A percentile compares a stretch with the other conserved stretches of the same genome.
phyloP scores from a whole-genome alignment of 2,888 invertebrate genomes.

The Acanthococcus lagerstroemiae region DNA sequence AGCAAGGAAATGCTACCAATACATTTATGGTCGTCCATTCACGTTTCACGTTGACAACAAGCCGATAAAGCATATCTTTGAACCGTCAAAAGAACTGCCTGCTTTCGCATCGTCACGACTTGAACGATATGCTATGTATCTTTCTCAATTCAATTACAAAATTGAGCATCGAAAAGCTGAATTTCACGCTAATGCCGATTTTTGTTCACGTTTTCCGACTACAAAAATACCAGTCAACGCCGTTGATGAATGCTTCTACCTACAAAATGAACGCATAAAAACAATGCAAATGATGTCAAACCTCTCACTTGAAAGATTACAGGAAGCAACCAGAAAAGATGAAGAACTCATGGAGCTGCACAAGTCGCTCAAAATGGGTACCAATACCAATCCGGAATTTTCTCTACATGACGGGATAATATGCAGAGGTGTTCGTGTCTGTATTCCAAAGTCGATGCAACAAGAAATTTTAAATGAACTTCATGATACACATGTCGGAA shows the following conservation, averaged over 20 bases:
- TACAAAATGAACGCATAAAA: not conserved
- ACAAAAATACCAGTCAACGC: not conserved
- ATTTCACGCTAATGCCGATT: conserved; percentile 2
- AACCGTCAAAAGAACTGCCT: not conserved
- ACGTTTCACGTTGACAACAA: not conserved
- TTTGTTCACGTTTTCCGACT: not conserved
- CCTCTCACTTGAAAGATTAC: not conserved
- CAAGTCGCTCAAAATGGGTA: not conserved
- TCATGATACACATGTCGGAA: conserved; percentile 36
- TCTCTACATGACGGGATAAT: conserved; percentile 22
- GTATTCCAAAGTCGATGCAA: conserved; percentile 33
- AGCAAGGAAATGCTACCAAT: conserved; percentile 3
- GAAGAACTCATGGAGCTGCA: not conserved
- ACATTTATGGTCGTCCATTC: conserved; percentile 9
- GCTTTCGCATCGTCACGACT: not conserved
- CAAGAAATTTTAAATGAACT: conserved; percentile 35
- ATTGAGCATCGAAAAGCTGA: not conserved
- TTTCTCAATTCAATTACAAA: conserved; percentile 10
- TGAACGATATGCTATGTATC: not conserved
- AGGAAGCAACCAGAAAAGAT: not conserved
- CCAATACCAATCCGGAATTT: not conserved
- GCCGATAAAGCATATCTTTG: conserved; percentile 2
- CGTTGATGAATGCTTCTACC: not conserved
- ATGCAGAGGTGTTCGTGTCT: conserved; percentile 25
- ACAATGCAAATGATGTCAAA: not conserved